A percentile compares a stretch with the other conserved stretches of the same genome.
These are phyloP conservation scores for Geopemphigus sp. DNA, from an alignment of 1,140 invertebrate genomes.

Conservation along the genomic window DNA sequence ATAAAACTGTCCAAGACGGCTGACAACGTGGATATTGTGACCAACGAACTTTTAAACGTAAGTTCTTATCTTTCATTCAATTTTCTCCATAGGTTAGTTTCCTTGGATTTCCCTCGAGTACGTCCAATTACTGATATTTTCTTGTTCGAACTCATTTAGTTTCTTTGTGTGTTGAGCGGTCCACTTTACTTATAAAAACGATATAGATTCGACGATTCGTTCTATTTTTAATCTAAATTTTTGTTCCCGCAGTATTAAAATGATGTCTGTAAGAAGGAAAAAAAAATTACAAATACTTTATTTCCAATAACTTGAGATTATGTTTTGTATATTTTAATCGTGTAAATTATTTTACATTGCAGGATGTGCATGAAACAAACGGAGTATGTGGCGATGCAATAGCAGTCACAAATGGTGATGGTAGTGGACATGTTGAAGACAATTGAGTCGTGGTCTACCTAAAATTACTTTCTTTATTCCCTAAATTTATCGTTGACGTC, in stretches of 20 bases:
- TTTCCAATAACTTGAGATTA: too few species aligned
- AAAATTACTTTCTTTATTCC: slow-evolving; percentile 2
- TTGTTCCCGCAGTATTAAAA: too few species aligned
- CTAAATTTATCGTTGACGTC: slow-evolving; percentile 30
- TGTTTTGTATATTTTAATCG: too few species aligned
- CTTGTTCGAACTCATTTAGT: too few species aligned
- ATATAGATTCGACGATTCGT: too few species aligned
- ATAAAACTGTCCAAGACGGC: slow-evolving; percentile 20
- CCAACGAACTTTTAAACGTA: slow-evolving; percentile 27
- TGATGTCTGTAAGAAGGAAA: too few species aligned
- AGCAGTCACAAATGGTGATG: slow-evolving; percentile 39
- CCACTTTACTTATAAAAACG: too few species aligned
- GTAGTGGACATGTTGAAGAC: background rate
- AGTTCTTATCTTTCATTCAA: background rate
- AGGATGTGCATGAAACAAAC: slow-evolving; percentile 7
- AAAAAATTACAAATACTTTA: too few species aligned
- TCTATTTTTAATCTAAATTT: too few species aligned
- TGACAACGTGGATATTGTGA: background rate
- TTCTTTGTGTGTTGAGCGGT: too few species aligned
- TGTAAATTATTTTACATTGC: background rate
- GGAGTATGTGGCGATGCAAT: slow-evolving; percentile 25
- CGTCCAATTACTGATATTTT: too few species aligned
- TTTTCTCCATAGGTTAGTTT: background rate
- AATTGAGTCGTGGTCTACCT: background rate
- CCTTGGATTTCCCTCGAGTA: background rate